Conservation (phyloP, 2,113 vertebrate species). For the Gallinago undulata region DNA sequence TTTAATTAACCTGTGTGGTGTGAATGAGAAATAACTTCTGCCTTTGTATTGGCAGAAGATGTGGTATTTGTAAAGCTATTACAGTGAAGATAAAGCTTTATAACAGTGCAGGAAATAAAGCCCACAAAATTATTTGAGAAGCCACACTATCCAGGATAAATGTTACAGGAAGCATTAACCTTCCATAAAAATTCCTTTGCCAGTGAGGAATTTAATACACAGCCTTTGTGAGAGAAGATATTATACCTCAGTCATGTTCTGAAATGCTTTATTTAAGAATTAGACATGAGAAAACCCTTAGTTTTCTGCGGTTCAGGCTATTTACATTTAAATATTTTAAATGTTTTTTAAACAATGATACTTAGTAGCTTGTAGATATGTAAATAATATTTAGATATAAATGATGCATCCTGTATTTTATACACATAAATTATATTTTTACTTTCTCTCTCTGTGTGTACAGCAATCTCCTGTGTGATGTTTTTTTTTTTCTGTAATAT, state of each 20-base stretch:
- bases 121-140: constrained; percentile 69
- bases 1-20: constrained; percentile 58
- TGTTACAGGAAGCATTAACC: constrained; percentile 74
- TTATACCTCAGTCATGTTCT: constrained; percentile 57
- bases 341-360: background rate
- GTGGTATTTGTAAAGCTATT: constrained; percentile 56
- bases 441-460: background rate
- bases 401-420: background rate
- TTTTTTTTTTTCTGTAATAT: background rate
- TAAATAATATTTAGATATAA: background rate
- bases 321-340: constrained; percentile 2
- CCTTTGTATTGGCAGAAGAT: constrained; percentile 48
- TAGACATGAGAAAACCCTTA: constrained; percentile 24
- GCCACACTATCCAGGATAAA: constrained; percentile 66
- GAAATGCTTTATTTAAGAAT: constrained; percentile 61
- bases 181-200: constrained; percentile 74
- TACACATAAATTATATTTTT: background rate
- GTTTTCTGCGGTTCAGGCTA: constrained; percentile 32
- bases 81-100: constrained; percentile 59
- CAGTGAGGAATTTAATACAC: constrained; percentile 70
- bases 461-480: background rate
- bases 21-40: constrained; percentile 37
- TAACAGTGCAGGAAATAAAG: constrained; percentile 67
- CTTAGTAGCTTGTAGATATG: background rate
- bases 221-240: constrained; percentile 55